These are phyloP conservation scores for Andrena chrysosceles DNA, from an alignment of 2,888 invertebrate genomes.

Conservation along the genomic window DNA sequence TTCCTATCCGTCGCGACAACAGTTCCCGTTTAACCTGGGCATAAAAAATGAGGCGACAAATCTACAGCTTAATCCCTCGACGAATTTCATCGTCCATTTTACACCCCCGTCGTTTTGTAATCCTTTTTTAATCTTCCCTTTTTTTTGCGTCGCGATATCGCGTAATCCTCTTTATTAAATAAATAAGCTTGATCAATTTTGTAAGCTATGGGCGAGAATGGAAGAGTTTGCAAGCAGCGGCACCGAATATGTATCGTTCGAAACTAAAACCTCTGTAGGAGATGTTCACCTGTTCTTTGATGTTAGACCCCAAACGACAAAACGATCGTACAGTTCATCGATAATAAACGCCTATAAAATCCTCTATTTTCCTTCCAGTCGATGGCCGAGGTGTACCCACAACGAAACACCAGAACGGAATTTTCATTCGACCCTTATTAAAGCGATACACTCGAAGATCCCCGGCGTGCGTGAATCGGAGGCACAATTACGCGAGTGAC, in stretches of 20 bases:
- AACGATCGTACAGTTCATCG: no score
- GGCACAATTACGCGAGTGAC: conserved; percentile 60
- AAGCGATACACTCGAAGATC: conserved; percentile 50
- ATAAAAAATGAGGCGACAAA: conserved; percentile 11
- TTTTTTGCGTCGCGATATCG: background rate
- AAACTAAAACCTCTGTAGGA: background rate
- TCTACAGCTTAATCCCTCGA: background rate
- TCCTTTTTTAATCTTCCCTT: conserved; percentile 11
- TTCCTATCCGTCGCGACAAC: conserved; percentile 8
- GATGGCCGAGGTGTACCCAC: no score
- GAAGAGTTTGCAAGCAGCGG: background rate
- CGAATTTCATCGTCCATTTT: conserved; percentile 13
- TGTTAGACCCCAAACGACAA: no score
- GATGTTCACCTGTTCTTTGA: background rate
- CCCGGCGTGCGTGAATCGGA: conserved; percentile 38
- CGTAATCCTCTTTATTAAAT: conserved; percentile 28
- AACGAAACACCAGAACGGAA: no score
- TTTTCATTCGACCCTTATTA: background rate
- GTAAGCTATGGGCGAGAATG: background rate
- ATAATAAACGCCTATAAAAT: no score
- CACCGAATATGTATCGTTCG: background rate
- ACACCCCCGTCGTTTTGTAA: background rate
- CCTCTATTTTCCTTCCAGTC: no score
- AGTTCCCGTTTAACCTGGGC: conserved; percentile 6
- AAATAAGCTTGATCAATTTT: conserved; percentile 32